A percentile compares a stretch with the other conserved stretches of the same genome.
These are phyloP conservation scores for Xylophagus ater DNA, from an alignment of 2,888 invertebrate genomes.

Conservation along the genomic window DNA sequence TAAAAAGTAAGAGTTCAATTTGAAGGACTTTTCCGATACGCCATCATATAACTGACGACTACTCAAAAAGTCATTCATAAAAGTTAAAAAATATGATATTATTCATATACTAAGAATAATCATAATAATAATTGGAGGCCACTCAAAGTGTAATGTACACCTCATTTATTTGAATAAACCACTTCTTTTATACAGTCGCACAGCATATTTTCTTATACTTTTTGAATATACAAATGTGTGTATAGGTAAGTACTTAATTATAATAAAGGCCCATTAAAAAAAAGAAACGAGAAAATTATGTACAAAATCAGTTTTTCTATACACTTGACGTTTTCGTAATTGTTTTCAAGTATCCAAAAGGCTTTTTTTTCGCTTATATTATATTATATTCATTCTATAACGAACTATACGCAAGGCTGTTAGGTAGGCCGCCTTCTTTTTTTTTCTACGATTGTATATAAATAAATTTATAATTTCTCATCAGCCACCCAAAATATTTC, in stretches of 20 bases:
- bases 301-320: conserved; percentile 11
- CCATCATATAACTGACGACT: too few relatives aligned
- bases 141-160: conserved; percentile 13
- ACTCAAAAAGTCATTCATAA: too few relatives aligned
- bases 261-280: conserved; percentile 13
- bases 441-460: too few relatives aligned
- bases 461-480: too few relatives aligned
- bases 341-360: conserved; percentile 12
- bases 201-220: neutral
- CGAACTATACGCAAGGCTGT: neutral
- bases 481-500: too few relatives aligned
- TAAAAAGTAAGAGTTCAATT: too few relatives aligned
- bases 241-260: too few relatives aligned
- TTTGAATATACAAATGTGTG: neutral
- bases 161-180: conserved; percentile 5
- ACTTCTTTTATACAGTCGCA: conserved; percentile 2
- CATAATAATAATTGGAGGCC: too few relatives aligned
- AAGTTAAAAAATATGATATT: too few relatives aligned
- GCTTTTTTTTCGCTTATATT: conserved; percentile 3
- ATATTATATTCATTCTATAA: conserved; percentile 1
- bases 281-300: too few relatives aligned
- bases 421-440: conserved; percentile 5
- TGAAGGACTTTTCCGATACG: too few relatives aligned
- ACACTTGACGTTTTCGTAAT: conserved; percentile 11
- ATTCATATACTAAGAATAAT: too few relatives aligned